Conservation (phyloP, 2,797 vertebrate genomes). For the Amblyopsis hoosieri region DNA sequence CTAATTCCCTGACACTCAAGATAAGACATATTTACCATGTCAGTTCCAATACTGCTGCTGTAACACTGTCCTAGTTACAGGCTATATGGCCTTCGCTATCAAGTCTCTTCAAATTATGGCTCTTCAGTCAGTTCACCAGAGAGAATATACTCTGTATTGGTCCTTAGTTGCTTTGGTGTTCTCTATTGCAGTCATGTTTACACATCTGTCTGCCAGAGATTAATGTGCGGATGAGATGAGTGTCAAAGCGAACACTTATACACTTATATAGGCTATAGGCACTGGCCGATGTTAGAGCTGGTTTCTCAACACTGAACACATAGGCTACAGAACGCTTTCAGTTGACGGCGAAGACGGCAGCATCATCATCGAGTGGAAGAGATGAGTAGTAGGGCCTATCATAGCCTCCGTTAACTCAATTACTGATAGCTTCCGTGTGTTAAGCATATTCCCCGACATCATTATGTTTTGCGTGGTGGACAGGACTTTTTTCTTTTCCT, state of each 20-base stretch:
- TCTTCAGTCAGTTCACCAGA: conserved; percentile 35
- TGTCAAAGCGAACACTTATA: conserved; percentile 24
- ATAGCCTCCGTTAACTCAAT: conserved; percentile 8
- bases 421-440: conserved; percentile 40
- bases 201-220: conserved; percentile 19
- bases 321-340: conserved; percentile 5
- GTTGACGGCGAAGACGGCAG: conserved; percentile 38
- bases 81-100: conserved; percentile 47
- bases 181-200: conserved; percentile 16
- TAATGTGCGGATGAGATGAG: conserved; percentile 28
- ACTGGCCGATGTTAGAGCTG: conserved; percentile 21
- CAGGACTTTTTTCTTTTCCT: conserved; percentile 18
- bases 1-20: conserved; percentile 22
- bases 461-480: conserved; percentile 6
- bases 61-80: conserved; percentile 46
- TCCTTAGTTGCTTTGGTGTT: neutral
- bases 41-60: conserved; percentile 50
- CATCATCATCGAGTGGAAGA: conserved; percentile 34
- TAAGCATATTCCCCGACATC: conserved; percentile 30
- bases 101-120: conserved; percentile 36
- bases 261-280: conserved; percentile 4
- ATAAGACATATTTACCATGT: conserved; percentile 43
- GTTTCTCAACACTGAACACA: conserved; percentile 31
- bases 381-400: conserved; percentile 5
- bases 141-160: conserved; percentile 14